phyloP scores from a whole-genome alignment of 2,113 vertebrate genomes.

The Sakesphorus luctuosus region DNA sequence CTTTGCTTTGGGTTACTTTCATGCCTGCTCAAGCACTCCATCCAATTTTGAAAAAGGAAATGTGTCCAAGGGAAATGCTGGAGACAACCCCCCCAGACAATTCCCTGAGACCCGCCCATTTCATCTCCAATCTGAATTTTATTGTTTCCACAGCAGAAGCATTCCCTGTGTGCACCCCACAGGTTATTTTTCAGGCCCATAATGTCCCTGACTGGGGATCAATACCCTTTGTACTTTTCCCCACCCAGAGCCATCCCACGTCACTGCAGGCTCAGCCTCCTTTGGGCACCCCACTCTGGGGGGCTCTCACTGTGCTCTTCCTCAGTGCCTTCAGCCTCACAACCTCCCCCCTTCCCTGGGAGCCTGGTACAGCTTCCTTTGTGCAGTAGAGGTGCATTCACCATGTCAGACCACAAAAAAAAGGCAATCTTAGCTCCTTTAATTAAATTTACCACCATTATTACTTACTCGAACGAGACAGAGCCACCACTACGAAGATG shows the following conservation, averaged over 20 bases:
- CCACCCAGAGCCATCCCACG: rapidly evolving
- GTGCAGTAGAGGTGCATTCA: not conserved
- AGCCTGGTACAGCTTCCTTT: not conserved
- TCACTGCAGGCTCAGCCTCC: rapidly evolving
- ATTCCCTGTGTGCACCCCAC: not conserved
- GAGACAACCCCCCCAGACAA: not conserved
- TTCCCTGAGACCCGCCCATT: not conserved
- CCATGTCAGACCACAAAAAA: not conserved
- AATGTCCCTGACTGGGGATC: not conserved
- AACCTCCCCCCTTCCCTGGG: not conserved
- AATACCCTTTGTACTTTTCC: too few species aligned
- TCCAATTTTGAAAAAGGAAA: not conserved
- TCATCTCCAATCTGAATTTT: rapidly evolving
- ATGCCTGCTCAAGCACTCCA: not conserved
- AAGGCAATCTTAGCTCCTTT: not conserved
- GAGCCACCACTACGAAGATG: rapidly evolving
- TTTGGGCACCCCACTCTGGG: not conserved
- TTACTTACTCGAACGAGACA: not conserved
- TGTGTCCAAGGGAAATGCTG: not conserved
- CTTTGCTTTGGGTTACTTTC: not conserved
- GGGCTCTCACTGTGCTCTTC: not conserved
- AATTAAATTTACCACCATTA: not conserved
- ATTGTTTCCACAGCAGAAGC: not conserved
- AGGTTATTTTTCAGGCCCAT: not conserved
- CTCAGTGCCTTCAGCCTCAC: not conserved